A percentile compares a stretch with the other conserved stretches of the same genome.
phyloP scores from a whole-genome alignment of 2,113 vertebrate species.

The Gavialis gangeticus region DNA sequence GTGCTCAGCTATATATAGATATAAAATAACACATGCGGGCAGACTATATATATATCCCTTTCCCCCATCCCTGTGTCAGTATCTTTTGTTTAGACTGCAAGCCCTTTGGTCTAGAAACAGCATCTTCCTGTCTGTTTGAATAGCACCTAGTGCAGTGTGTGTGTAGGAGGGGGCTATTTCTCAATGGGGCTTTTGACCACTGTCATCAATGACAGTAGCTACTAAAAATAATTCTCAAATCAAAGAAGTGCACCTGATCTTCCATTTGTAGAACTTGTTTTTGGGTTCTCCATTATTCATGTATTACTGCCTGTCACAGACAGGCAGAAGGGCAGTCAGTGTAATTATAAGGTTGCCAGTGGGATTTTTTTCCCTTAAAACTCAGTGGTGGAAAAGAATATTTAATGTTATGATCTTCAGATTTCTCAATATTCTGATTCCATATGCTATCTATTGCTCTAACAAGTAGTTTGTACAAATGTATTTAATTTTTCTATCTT shows the following conservation, averaged over 20 bases:
- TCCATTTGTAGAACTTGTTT: background rate
- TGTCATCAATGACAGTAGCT: background rate
- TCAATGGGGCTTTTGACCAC: background rate
- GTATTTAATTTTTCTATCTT: background rate
- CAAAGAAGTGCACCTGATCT: background rate
- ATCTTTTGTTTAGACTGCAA: background rate
- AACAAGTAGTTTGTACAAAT: background rate
- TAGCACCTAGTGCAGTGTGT: background rate
- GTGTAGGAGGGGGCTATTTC: background rate
- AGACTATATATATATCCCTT: background rate
- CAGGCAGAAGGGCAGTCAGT: background rate
- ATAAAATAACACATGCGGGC: too few relatives aligned
- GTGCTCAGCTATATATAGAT: too few relatives aligned
- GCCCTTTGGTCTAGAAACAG: background rate
- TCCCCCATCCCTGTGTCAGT: background rate
- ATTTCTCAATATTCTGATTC: background rate
- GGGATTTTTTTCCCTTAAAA: background rate
- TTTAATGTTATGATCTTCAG: background rate
- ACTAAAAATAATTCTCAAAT: background rate
- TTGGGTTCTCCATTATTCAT: fast-evolving
- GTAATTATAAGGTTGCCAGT: background rate
- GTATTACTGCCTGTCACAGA: background rate
- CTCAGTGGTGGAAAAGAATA: background rate
- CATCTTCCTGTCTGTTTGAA: background rate
- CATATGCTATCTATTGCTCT: background rate